Conservation (phyloP, 2,797 vertebrate species). For the Synaphobranchus kaupii region DNA sequence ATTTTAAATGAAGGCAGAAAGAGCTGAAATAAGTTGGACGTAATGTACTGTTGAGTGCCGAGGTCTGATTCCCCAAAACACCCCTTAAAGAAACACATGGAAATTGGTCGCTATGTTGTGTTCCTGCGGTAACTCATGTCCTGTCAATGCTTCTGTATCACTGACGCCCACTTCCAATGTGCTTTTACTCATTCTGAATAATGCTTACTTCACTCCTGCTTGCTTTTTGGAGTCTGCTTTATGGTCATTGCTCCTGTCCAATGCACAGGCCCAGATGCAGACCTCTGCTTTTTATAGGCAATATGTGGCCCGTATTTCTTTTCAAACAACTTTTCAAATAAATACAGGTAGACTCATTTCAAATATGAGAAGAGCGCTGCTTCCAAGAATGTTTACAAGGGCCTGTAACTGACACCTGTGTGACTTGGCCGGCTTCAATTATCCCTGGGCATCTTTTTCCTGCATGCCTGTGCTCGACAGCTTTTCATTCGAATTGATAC, state of each 20-base stretch:
- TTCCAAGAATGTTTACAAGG: neutral
- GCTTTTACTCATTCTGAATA: neutral
- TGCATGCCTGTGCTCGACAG: neutral
- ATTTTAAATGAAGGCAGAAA: neutral
- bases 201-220: neutral
- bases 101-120: neutral
- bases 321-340: conserved; percentile 17
- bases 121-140: neutral
- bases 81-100: neutral
- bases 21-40: neutral
- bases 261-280: neutral
- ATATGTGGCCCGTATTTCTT: conserved; percentile 1
- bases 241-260: neutral
- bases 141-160: neutral
- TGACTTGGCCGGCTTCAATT: neutral
- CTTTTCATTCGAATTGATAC: neutral
- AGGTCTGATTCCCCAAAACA: neutral
- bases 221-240: neutral
- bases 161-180: neutral
- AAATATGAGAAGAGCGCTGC: neutral
- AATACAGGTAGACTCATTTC: neutral
- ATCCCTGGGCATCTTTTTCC: neutral
- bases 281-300: conserved; percentile 6
- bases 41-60: conserved; percentile 11
- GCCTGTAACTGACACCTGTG: neutral